phyloP scores from a whole-genome alignment of 2,888 invertebrate species.

The Pecten maximus region DNA sequence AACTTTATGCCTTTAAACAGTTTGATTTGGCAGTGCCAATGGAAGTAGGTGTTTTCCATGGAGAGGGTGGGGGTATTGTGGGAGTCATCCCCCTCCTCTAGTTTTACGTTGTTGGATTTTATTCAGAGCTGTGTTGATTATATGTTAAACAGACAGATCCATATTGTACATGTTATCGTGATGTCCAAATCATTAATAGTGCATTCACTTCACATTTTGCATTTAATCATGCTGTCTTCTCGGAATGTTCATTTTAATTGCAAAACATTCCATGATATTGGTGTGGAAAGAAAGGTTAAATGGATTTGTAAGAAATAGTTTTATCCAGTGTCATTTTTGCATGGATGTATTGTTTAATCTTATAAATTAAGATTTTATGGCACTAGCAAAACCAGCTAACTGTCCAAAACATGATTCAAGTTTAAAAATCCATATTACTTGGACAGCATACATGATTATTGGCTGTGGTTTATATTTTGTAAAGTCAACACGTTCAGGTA shows the following conservation, averaged over 20 bases:
- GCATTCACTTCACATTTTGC: neutral
- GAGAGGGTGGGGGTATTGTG: no score
- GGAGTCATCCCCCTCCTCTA: neutral
- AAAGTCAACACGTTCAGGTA: no score
- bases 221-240: neutral
- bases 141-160: neutral
- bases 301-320: neutral
- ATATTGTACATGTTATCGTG: neutral
- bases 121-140: neutral
- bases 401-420: no score
- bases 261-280: neutral
- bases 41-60: neutral
- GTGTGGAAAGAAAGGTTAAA: neutral
- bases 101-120: neutral
- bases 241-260: neutral
- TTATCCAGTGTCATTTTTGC: neutral
- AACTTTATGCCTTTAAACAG: no score
- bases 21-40: no score
- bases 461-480: no score
- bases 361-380: neutral
- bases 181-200: neutral
- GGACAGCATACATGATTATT: no score
- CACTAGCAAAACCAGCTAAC: neutral
- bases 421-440: neutral
- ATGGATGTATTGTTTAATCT: neutral